Base-by-base conservation (phyloP, 2,113 vertebrate species). In the Aegotheles bennettii region DNA sequence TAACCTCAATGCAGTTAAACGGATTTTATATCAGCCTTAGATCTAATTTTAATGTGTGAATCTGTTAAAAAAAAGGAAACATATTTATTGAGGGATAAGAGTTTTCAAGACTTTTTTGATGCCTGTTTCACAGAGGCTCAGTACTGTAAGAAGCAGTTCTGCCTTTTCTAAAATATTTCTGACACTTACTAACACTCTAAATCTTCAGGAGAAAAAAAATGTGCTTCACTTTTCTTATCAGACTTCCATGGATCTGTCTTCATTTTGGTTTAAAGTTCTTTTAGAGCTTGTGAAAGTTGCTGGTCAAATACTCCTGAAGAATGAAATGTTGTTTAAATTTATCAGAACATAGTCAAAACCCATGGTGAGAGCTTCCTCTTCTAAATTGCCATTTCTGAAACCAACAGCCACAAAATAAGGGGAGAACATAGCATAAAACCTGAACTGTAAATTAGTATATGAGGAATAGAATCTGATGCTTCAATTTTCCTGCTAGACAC, bases 1-100 rank as follows among this genome's bases (percentile, higher is more conserved):
- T 96, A 95, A 91, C 80, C 76, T 81, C 94, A 95, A 8, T 84
- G 73, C 47, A 92, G 35, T 24, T 87, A 93, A 91, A 96, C 93
- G 76, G 93, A 96, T 93, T 95, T 96, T 95, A 84, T 87, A 93
- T 90, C 84, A 95, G 28, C 33, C 38, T 28, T 29, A 83, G 70
- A 93, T 90, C 84, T 77, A 63, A 79, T 45, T 83, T 91, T 83
- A 87, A 74, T 74, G 35, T 79, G 54, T 73, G 75, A 94, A 73
- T 83, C 61, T 95, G 69, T 54, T 79, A 45, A 78, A 40, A 38
- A 80, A 51, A 51, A 29, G 1, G 9, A 57, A 63, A 28, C 7
- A 21, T 24, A 76, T 60, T 84, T 89, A 92, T 85, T 87, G 51
- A 95, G 81, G 91, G 24, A 87, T 74, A 33, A 79, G 47, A 65